Percentiles rank a stretch among this genome's conserved stretches.
Evolutionary conservation across 2,113 vertebrate species (phyloP).

Genomic region (Chiloscyllium plagiosum): DNA sequence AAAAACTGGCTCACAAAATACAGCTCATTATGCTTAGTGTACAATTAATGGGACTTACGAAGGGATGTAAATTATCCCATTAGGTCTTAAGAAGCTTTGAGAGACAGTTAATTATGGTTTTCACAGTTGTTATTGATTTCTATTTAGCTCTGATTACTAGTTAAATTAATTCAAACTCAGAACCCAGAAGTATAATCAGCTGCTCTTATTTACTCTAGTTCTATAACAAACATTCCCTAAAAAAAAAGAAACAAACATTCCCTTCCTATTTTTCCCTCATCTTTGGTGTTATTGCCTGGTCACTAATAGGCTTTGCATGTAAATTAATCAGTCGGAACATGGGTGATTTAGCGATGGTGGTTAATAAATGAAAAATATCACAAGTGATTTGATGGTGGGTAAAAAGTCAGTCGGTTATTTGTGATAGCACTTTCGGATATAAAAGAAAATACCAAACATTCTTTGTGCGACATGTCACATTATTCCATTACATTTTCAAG

Average conservation of each 20-base stretch:
- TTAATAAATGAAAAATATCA: no score
- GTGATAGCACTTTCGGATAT: no score
- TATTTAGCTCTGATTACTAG: slow-evolving; percentile 33
- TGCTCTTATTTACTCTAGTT: slow-evolving; percentile 15
- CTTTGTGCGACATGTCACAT: background rate
- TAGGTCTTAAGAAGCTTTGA: slow-evolving; percentile 25
- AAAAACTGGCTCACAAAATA: slow-evolving; percentile 4
- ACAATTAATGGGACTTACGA: slow-evolving; percentile 29
- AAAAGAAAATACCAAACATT: background rate
- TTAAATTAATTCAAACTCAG: slow-evolving; percentile 1
- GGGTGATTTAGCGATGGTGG: no score
- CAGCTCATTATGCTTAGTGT: background rate
- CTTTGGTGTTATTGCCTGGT: no score
- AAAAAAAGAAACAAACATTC: no score
- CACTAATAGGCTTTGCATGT: no score
- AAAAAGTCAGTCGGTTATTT: no score
- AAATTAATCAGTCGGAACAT: no score
- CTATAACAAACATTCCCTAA: background rate
- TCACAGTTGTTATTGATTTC: slow-evolving; percentile 34
- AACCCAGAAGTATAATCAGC: slow-evolving; percentile 30
- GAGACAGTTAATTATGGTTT: slow-evolving; percentile 35
- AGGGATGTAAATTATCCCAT: slow-evolving; percentile 35
- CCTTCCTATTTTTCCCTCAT: no score
- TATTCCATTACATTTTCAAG: background rate
- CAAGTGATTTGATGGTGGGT: no score